Evolutionary conservation across 1,140 invertebrate species (phyloP), one percentile per base, ranked within the genome.

Genomic region (Camponotus pennsylvanicus): DNA sequence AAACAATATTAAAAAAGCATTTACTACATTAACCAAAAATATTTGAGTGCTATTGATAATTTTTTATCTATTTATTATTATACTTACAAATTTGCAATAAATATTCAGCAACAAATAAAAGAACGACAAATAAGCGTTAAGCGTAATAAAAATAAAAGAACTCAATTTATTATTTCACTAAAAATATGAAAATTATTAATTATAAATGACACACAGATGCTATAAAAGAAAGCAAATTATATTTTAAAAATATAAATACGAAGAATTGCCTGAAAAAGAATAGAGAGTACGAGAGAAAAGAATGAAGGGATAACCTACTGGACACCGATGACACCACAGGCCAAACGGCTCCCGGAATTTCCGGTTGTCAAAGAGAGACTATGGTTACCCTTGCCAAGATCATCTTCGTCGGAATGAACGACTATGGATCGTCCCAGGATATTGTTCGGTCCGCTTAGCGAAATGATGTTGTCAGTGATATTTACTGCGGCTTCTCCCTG

Each of bases 401-500:
- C 98, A 92, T 98, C 98, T 82, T 95, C 95, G 59, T 95, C 95
- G 3, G 95, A 95, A 91, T 98, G 98, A 0, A 98, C 95, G 0
- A 99, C 98, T 27, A 98, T 93, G 8, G 97, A 96, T 13, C 98
- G 96, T 66, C 98, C 98, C 69, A 99, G 90, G 88, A 99, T 97
- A 89, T 95, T 96, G 82, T 97, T 94, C 3, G 95, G 90, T n/a
- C 96, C 97, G 57, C 86, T 93, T 1, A 98, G 93, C n/a, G 96
- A 95, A 82, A 98, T 97, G 7, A 96, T 75, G 2, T 93, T 93
- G 93, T 98, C 98, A 0, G 93, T 94, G 75, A 98, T 96, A 57
- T 97, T 94, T 34, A 98, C 92, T 0, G 92, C 91, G 2, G 97
- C 96, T 11, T 96, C 92, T n/a, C 97, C 96, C n/a, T 96, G 90